Conservation (phyloP, 2,113 vertebrate genomes). For the Lepidothrix coronata region DNA sequence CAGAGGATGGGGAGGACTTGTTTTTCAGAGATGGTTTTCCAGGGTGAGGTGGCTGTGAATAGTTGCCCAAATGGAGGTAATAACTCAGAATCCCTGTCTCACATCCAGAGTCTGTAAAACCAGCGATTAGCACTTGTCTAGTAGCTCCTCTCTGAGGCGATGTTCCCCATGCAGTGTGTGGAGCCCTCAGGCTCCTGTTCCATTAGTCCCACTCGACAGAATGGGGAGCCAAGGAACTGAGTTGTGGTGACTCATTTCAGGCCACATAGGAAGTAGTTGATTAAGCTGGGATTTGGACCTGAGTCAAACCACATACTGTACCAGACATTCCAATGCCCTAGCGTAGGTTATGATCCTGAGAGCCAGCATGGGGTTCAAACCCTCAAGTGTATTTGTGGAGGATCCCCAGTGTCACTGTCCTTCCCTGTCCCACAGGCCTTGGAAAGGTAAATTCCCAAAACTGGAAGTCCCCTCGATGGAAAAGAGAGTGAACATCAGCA, state of each 20-base stretch:
- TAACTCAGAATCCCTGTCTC: neutral
- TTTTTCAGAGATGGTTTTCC: neutral
- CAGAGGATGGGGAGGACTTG: neutral
- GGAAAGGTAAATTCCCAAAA: neutral
- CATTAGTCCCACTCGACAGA: neutral
- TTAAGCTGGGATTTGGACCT: neutral
- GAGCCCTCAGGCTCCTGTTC: neutral
- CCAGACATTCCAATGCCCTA: fast-evolving
- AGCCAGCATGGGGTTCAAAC: neutral
- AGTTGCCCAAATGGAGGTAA: neutral
- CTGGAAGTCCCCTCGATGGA: neutral
- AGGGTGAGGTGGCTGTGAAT: neutral
- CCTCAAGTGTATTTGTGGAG: neutral
- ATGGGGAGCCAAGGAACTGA: neutral
- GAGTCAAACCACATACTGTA: neutral
- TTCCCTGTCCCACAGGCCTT: neutral
- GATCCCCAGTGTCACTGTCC: neutral
- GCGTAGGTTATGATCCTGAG: neutral
- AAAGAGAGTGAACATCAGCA: neutral
- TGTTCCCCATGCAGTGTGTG: neutral
- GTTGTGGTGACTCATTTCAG: neutral
- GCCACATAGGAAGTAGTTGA: neutral
- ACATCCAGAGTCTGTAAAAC: neutral
- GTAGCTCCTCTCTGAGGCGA: neutral
- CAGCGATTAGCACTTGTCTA: fast-evolving